Evolutionary conservation across 2,888 invertebrate genomes (phyloP), one percentile per base, ranked within the genome.

Genomic region (Eristalis pertinax): DNA sequence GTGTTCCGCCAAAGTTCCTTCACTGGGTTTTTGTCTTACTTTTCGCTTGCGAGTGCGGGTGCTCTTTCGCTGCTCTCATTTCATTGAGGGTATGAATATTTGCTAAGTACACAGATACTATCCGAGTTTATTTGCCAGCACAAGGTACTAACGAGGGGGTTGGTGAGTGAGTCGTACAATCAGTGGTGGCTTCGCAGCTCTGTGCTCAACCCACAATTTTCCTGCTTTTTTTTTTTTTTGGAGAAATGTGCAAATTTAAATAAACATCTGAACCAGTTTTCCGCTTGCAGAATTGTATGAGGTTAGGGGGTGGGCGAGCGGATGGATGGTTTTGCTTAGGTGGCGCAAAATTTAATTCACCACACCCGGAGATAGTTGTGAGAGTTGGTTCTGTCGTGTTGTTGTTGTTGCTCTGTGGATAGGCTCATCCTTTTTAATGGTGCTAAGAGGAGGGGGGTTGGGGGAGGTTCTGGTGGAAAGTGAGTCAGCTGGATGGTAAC

Each of bases 51-150:
- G 32, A 32, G n/a, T 63, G 43, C 38, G 67, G 29, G 58, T 22
- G 35, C 29, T 41, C 63, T 41, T 64, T 65, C 19, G 22, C 50
- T 13, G 35, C 63, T 70, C 70, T 35, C 65, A 76, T 82, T 70
- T 76, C 69, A 76, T 67, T 76, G 65, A 29, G 58, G 70, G 70
- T 67, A 82, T 75, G 76, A 82, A 76, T 75, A 83, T 73, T 73
- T 77, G 83, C 67, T 63, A 83, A 67, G 72, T 68, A 83, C 73
- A 83, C 77, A 83, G 83, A 83, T 83, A 69, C 63, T 72, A 83
- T 77, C 83, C 67, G 62, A 83, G 56, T 73, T 77, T 83, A 77
- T 83, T 77, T 77, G 73, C 83, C 15, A 62, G 65, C 67, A 67
- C 62, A 64, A 73, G 77, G 72, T 67, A 70, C 72, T 83, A 76